Conservation (phyloP, 2,888 invertebrate species). For the Margaritifera margaritifera region DNA sequence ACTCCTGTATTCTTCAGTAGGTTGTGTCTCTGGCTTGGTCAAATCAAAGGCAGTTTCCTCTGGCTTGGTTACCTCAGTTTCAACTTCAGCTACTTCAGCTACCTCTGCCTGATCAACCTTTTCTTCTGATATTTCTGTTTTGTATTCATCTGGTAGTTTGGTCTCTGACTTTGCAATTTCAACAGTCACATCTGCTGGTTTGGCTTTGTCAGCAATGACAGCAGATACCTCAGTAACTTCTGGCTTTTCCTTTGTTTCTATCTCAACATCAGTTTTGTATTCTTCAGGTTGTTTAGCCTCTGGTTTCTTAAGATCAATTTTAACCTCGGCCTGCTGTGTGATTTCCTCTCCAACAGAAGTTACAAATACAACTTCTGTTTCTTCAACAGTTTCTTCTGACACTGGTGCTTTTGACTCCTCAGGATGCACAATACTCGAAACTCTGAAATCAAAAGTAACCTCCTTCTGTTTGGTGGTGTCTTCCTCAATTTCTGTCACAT, state of each 20-base stretch:
- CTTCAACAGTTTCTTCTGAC: constrained; percentile 2
- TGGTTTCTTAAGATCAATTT: constrained; percentile 18
- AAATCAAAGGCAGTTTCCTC: constrained; percentile 1
- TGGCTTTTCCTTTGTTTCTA: neutral
- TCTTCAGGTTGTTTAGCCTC: constrained; percentile 19
- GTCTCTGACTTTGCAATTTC: constrained; percentile 20
- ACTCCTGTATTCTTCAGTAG: constrained; percentile 28
- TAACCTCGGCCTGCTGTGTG: constrained; percentile 15
- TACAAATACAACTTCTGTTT: constrained; percentile 4
- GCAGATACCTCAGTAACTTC: constrained; percentile 16
- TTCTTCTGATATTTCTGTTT: constrained; percentile 20
- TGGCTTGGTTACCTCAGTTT: constrained; percentile 11
- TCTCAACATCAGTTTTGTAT: constrained; percentile 14
- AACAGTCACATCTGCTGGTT: constrained; percentile 16
- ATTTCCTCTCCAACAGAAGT: too few species aligned
- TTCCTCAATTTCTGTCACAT: constrained; percentile 8
- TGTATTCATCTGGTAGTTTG: constrained; percentile 17
- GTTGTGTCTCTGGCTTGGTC: constrained; percentile 7
- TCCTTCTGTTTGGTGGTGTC: constrained; percentile 15
- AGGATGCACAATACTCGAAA: too few species aligned
- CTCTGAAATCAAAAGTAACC: constrained; percentile 2
- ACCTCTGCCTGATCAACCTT: constrained; percentile 23
- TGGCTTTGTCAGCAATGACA: constrained; percentile 18
- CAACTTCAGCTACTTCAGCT: constrained; percentile 24
- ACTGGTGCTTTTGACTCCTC: too few species aligned